These are phyloP conservation scores for Rhynchophorus ferrugineus DNA, from an alignment of 1,140 invertebrate species.

Conservation along the genomic window DNA sequence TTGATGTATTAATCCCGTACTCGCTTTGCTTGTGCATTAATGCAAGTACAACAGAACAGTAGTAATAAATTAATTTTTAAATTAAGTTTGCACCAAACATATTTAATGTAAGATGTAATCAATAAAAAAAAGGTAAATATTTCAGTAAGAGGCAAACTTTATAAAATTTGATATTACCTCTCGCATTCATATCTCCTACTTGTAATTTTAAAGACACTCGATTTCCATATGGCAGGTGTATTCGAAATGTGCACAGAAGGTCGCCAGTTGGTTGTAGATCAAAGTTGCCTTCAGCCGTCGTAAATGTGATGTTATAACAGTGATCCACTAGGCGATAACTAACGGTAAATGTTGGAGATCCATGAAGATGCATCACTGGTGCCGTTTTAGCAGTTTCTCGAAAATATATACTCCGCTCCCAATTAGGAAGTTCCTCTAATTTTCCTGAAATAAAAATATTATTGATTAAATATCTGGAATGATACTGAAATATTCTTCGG, in stretches of 20 bases:
- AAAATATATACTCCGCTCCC: constrained; percentile 49
- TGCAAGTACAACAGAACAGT: too few relatives aligned
- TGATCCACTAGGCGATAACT: constrained; percentile 54
- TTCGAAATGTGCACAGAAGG: constrained; percentile 53
- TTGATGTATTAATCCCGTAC: too few relatives aligned
- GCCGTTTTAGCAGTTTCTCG: constrained; percentile 40
- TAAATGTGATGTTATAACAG: constrained; percentile 56
- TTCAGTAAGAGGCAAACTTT: too few relatives aligned
- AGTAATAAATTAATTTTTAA: too few relatives aligned
- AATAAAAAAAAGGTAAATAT: too few relatives aligned
- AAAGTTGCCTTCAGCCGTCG: constrained; percentile 51
- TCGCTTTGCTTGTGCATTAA: too few relatives aligned
- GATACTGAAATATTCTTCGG: neutral
- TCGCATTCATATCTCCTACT: constrained; percentile 46
- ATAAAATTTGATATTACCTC: too few relatives aligned
- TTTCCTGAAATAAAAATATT: constrained; percentile 43
- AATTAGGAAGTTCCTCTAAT: constrained; percentile 50
- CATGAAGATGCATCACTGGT: constrained; percentile 45
- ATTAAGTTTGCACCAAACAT: too few relatives aligned
- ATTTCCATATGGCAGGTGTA: constrained; percentile 57
- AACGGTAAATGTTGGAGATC: constrained; percentile 52
- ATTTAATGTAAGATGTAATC: too few relatives aligned
- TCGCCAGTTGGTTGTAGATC: constrained; percentile 47
- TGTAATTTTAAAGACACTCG: constrained; percentile 48
- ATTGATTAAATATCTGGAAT: neutral